A percentile compares a stretch with the other conserved stretches of the same genome.
phyloP scores from a whole-genome alignment of 2,113 vertebrate genomes.

The Onychostoma macrolepis region DNA sequence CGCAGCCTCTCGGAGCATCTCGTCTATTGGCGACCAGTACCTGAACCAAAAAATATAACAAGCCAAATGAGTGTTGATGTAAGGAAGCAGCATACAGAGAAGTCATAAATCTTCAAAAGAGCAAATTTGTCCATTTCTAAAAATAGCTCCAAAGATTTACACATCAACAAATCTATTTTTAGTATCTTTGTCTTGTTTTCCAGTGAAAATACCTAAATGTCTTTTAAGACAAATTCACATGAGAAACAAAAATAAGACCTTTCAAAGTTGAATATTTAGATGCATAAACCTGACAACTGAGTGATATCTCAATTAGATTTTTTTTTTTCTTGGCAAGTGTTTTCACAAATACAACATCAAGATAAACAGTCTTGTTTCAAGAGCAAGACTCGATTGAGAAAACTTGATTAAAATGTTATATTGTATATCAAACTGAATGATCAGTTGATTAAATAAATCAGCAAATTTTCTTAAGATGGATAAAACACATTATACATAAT shows the following conservation, averaged over 20 bases:
- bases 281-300: not conserved
- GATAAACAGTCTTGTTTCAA: not conserved
- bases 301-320: not conserved
- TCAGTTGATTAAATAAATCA: not conserved
- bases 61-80: not conserved
- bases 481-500: not conserved
- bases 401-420: not conserved
- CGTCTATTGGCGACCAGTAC: conserved; percentile 94
- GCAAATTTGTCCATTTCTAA: not conserved
- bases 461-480: not conserved
- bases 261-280: not conserved
- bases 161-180: not conserved
- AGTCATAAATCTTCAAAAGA: not conserved
- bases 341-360: not conserved
- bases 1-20: conserved; percentile 89
- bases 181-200: not conserved
- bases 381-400: not conserved
- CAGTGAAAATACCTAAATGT: not conserved
- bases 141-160: not conserved
- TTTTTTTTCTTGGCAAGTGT: not conserved
- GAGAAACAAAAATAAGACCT: not conserved
- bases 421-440: not conserved
- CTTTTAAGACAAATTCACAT: not conserved
- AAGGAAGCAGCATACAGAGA: not conserved
- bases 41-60: conserved; percentile 65